phyloP scores from a whole-genome alignment of 2,888 invertebrate genomes.

The Exocentrus adspersus region DNA sequence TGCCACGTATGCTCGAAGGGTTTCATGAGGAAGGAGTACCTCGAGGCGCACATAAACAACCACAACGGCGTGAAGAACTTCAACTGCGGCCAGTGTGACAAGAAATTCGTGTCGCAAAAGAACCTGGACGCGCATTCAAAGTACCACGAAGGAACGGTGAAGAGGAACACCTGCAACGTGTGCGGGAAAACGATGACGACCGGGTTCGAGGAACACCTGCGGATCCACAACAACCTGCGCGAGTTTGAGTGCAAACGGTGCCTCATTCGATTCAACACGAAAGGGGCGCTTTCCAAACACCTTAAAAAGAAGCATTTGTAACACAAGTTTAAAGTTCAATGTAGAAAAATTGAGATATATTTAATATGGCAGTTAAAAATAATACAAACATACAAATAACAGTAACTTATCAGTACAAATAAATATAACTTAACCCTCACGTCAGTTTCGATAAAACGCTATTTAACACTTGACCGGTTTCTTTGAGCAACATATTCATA shows the following conservation, averaged over 20 bases:
- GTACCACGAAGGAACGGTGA: slow-evolving; percentile 57
- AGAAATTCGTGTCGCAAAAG: slow-evolving; percentile 60
- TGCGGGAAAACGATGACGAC: slow-evolving; percentile 58
- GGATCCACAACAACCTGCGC: slow-evolving; percentile 58
- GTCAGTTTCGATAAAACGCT: slow-evolving; percentile 20
- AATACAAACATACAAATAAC: slow-evolving; percentile 22
- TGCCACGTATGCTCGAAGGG: slow-evolving; percentile 59
- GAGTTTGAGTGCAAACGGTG: slow-evolving; percentile 60
- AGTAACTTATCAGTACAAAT: slow-evolving; percentile 13
- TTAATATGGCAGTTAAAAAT: slow-evolving; percentile 26
- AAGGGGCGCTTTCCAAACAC: slow-evolving; percentile 59
- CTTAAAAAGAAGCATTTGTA: slow-evolving; percentile 57
- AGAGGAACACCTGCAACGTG: slow-evolving; percentile 56
- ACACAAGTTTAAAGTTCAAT: no score
- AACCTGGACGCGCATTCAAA: slow-evolving; percentile 60
- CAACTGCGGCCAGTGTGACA: slow-evolving; percentile 55
- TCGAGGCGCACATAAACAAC: slow-evolving; percentile 59
- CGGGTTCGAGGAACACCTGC: slow-evolving; percentile 59
- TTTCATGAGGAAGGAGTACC: slow-evolving; percentile 61
- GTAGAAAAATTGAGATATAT: no score
- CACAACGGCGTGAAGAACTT: slow-evolving; percentile 60
- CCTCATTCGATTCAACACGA: slow-evolving; percentile 58
- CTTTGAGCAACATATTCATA: slow-evolving; percentile 66
- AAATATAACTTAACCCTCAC: slow-evolving; percentile 5
- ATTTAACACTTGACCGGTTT: slow-evolving; percentile 60